A percentile compares a stretch with the other conserved stretches of the same genome.
These are phyloP conservation scores for Unio pictorum DNA, from an alignment of 2,888 invertebrate genomes.

Conservation along the genomic window DNA sequence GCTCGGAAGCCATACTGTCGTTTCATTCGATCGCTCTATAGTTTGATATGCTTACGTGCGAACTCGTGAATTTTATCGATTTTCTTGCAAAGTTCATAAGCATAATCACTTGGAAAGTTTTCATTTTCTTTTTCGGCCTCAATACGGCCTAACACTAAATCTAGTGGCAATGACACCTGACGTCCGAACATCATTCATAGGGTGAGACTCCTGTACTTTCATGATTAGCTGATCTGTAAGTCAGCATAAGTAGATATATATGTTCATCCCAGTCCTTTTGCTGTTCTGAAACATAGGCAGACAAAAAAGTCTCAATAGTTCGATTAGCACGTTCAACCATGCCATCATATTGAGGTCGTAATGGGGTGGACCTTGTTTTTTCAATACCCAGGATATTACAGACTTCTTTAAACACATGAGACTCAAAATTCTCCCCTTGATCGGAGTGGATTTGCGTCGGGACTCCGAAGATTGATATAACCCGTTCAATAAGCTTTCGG, in stretches of 20 bases:
- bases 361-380: conserved; percentile 21
- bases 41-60: conserved; percentile 33
- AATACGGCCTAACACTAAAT: conserved; percentile 16
- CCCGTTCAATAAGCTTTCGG: conserved; percentile 5
- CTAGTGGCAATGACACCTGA: conserved; percentile 18
- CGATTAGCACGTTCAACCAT: conserved; percentile 19
- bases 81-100: conserved; percentile 74
- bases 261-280: conserved; percentile 24
- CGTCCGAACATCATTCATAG: conserved; percentile 17
- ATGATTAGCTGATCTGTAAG: conserved; percentile 19
- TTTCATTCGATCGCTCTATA: conserved; percentile 12
- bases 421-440: conserved; percentile 16
- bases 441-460: conserved; percentile 15
- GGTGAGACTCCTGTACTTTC: conserved; percentile 18
- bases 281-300: conserved; percentile 19
- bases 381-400: conserved; percentile 11
- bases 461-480: conserved; percentile 12
- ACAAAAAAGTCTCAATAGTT: conserved; percentile 14
- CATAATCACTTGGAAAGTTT: conserved; percentile 19
- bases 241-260: conserved; percentile 22
- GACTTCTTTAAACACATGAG: conserved; percentile 9
- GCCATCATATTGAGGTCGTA: conserved; percentile 19
- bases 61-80: conserved; percentile 80
- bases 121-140: neutral
- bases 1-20: conserved; percentile 12